phyloP scores from a whole-genome alignment of 2,888 invertebrate species.

The Biston stratarius region DNA sequence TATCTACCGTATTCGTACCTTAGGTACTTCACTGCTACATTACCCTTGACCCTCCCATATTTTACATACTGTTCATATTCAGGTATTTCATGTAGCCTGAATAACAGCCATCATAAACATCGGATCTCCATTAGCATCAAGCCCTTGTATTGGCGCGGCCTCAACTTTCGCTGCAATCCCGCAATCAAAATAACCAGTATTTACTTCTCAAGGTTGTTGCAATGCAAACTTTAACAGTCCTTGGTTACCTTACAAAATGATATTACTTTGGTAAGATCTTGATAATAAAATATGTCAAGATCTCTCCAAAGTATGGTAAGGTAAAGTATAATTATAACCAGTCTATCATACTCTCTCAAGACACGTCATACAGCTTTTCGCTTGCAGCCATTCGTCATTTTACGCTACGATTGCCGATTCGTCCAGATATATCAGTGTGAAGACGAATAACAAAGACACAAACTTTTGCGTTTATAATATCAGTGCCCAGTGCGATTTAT shows the following conservation, averaged over 20 bases:
- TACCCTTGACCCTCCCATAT: slow-evolving; percentile 31
- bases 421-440: too few relatives aligned
- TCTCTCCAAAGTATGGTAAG: neutral
- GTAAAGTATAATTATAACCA: too few relatives aligned
- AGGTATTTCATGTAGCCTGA: slow-evolving; percentile 12
- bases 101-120: slow-evolving; percentile 29
- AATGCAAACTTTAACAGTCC: slow-evolving; percentile 1
- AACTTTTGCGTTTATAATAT: too few relatives aligned
- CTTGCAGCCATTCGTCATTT: too few relatives aligned
- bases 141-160: slow-evolving; percentile 55
- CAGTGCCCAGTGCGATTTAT: too few relatives aligned
- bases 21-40: too few relatives aligned
- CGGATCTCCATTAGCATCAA: slow-evolving; percentile 25
- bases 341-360: too few relatives aligned
- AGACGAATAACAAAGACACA: too few relatives aligned
- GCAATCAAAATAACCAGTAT: slow-evolving; percentile 57
- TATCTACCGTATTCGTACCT: too few relatives aligned
- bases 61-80: neutral
- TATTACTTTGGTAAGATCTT: neutral
- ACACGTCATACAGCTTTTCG: too few relatives aligned
- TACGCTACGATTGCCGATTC: too few relatives aligned
- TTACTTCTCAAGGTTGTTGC: slow-evolving; percentile 58
- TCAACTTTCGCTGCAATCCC: slow-evolving; percentile 43
- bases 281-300: neutral
- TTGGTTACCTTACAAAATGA: neutral